Evolutionary conservation across 1,140 invertebrate genomes (phyloP), one percentile per base, ranked within the genome.

Genomic region (Camponotus pennsylvanicus): DNA sequence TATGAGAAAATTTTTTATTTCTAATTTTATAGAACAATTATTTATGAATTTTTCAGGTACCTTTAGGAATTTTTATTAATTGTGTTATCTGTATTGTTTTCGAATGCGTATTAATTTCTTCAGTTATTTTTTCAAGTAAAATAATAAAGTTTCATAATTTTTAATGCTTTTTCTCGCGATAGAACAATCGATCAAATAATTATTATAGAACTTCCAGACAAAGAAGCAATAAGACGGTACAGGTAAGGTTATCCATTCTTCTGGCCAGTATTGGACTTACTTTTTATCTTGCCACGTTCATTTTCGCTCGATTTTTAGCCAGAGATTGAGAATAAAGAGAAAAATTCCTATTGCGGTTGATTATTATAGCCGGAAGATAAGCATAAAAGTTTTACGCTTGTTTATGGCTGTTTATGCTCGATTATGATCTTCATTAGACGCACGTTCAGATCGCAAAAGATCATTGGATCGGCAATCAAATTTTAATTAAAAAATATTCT

Each of bases 101-200:
- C 0, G 13, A 42, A 27, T 6, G 27, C 11, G 3, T 13, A 55
- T 27, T 55, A 57, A 27, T 80, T 32, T 55, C 13, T 80, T 59
- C 45, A 57, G 59, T 42, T 55, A 32, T 70, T 9, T 70, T 9
- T 57, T 69, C 8, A 27, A 69, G 70, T 3, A 78, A 45, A 61
- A 75, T 73, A 32, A 18, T 7, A 0, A 37, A 15, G n/a, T 69
- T 76, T 57, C 6, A 21, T 7, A 9, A 75, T 55, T 78, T 52
- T 59, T 1, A 61, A 2, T 63, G 9, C 52, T 15, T 42, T 77
- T 59, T 27, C 11, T 13, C 2, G 1, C 8, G 34, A 37, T 7
- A 18, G 42, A 59, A 45, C 15, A n/a, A 3, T 13, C 52, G 21
- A 59, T 1, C 7, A 49, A 5, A 55, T 77, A 57, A 75, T 67